Evolutionary conservation across 2,113 vertebrate species (phyloP).

Genomic region (Poeciliopsis prolifica): DNA sequence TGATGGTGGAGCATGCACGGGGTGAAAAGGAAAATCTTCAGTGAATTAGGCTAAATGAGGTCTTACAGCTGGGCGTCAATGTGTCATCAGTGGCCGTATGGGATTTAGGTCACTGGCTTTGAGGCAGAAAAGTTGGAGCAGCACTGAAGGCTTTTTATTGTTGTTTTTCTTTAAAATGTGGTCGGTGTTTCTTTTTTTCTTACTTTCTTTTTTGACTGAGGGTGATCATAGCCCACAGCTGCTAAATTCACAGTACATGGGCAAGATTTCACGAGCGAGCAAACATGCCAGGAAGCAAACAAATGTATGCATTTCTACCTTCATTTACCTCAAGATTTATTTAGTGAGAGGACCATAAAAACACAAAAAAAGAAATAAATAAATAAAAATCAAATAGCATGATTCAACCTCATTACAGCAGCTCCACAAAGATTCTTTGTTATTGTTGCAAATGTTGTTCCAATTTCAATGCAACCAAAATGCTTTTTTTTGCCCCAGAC

Average conservation of each 20-base stretch:
- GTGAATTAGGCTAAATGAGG: slow-evolving; percentile 53
- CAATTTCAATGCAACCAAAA: slow-evolving; percentile 47
- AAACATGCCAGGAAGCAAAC: not conserved
- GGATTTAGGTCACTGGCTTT: slow-evolving; percentile 53
- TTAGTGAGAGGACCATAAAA: slow-evolving; percentile 28
- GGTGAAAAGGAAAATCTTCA: slow-evolving; percentile 17
- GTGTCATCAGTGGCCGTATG: slow-evolving; percentile 33
- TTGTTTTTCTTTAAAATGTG: slow-evolving; percentile 15
- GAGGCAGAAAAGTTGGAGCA: slow-evolving; percentile 44
- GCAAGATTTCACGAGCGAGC: slow-evolving; percentile 11
- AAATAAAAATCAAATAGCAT: not conserved
- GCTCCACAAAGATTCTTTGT: slow-evolving; percentile 20
- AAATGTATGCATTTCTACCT: not conserved
- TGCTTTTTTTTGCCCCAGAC: slow-evolving; percentile 32
- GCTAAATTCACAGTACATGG: slow-evolving; percentile 52
- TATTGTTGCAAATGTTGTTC: slow-evolving; percentile 45
- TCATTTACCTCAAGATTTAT: slow-evolving; percentile 4
- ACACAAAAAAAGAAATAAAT: slow-evolving; percentile 14
- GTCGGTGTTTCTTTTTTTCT: not conserved
- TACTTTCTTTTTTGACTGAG: slow-evolving; percentile 37
- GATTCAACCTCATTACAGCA: slow-evolving; percentile 56
- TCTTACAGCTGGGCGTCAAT: slow-evolving; percentile 45
- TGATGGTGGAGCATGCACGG: slow-evolving; percentile 1
- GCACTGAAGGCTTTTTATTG: slow-evolving; percentile 12
- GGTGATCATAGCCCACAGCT: slow-evolving; percentile 42